Percentiles rank a stretch among this genome's conserved stretches.
Conservation (phyloP, 2,113 vertebrate species). For the Urocynchramus pylzowi region DNA sequence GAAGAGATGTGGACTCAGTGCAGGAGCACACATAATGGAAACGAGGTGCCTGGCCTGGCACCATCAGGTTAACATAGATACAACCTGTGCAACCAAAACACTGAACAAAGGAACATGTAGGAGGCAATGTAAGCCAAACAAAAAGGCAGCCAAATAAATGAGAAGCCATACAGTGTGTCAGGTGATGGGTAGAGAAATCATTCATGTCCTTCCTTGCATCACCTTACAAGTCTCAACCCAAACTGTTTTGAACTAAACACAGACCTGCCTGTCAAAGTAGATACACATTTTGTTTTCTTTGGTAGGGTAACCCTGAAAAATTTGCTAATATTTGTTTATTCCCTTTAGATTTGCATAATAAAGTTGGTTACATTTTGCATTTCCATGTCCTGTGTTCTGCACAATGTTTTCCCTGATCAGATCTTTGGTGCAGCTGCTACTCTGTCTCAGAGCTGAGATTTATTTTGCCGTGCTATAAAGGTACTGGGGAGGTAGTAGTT, state of each 20-base stretch:
- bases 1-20: neutral
- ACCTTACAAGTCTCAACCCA: neutral
- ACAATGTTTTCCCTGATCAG: neutral
- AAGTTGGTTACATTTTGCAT: neutral
- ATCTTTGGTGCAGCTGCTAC: neutral
- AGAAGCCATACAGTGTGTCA: neutral
- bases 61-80: neutral
- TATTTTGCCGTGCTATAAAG: neutral
- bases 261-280: neutral
- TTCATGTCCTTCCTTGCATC: neutral
- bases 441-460: neutral
- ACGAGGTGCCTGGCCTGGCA: neutral
- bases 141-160: neutral
- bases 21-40: neutral
- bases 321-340: neutral
- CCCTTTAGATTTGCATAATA: neutral
- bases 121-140: neutral
- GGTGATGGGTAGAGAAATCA: neutral
- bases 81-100: neutral
- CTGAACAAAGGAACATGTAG: neutral
- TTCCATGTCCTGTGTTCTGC: neutral
- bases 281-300: neutral
- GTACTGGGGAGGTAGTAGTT: neutral
- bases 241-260: neutral
- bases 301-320: neutral